These are phyloP conservation scores for Meiosimyza decipiens DNA, from an alignment of 2,888 invertebrate genomes.

Conservation along the genomic window DNA sequence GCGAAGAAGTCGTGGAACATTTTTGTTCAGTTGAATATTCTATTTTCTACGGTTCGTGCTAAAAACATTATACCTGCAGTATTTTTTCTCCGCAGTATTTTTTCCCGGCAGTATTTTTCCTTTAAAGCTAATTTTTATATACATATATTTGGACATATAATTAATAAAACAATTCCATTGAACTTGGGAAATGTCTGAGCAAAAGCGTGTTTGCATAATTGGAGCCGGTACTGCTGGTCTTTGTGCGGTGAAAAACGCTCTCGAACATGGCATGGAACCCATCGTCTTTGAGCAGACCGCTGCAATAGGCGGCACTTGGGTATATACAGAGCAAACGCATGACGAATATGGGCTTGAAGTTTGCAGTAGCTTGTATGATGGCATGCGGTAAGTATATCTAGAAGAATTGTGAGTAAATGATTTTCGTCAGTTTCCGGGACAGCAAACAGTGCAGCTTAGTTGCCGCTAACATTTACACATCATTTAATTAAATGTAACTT, in stretches of 20 bases:
- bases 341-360: constrained; percentile 82
- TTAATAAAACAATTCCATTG: too few species aligned
- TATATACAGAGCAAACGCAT: constrained; percentile 82
- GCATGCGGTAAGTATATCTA: constrained; percentile 74
- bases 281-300: constrained; percentile 81
- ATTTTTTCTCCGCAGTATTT: too few species aligned
- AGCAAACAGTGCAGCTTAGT: too few species aligned
- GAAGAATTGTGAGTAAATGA: background rate
- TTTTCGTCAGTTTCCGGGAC: background rate
- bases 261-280: constrained; percentile 69
- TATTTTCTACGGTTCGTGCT: too few species aligned
- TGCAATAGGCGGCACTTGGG: constrained; percentile 90
- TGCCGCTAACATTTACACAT: too few species aligned
- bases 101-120: too few species aligned
- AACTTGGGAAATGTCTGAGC: constrained; percentile 38
- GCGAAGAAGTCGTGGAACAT: too few species aligned
- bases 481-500: too few species aligned
- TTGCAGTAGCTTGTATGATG: constrained; percentile 93
- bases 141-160: too few species aligned
- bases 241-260: constrained; percentile 78
- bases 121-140: too few species aligned
- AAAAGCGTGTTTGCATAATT: constrained; percentile 73
- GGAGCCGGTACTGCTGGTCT: constrained; percentile 93
- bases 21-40: too few species aligned
- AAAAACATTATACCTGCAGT: too few species aligned